These are phyloP conservation scores for Toxotes jaculatrix DNA, from an alignment of 2,113 vertebrate genomes.

Conservation along the genomic window DNA sequence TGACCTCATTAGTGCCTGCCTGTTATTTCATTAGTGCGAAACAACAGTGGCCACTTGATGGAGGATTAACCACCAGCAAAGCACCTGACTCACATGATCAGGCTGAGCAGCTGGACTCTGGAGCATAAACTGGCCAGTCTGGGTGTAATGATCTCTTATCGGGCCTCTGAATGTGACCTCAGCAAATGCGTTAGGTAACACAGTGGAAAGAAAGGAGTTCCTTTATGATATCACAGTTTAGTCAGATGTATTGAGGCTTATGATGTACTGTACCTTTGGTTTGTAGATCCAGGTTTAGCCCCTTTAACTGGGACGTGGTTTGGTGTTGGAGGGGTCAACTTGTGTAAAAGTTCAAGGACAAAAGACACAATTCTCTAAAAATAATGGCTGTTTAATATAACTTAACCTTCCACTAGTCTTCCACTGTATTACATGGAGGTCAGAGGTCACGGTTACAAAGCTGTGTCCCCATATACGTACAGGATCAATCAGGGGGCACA, in stretches of 20 bases:
- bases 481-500: neutral
- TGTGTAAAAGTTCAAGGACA: neutral
- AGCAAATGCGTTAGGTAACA: slow-evolving; percentile 44
- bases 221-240: slow-evolving; percentile 41
- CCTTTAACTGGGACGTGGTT: neutral
- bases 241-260: slow-evolving; percentile 27
- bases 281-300: slow-evolving; percentile 35
- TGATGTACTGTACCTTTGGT: slow-evolving; percentile 8
- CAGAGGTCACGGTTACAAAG: neutral
- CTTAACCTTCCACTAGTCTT: neutral
- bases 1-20: slow-evolving; percentile 28
- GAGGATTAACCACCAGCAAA: slow-evolving; percentile 56
- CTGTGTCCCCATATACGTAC: neutral
- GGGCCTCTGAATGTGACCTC: neutral
- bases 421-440: neutral
- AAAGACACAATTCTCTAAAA: too few species aligned
- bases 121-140: slow-evolving; percentile 4
- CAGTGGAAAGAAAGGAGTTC: neutral
- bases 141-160: neutral
- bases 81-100: slow-evolving; percentile 63
- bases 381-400: too few species aligned
- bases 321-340: neutral
- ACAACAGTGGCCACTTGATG: slow-evolving; percentile 53
- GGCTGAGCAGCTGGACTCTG: slow-evolving; percentile 41
- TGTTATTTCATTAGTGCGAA: slow-evolving; percentile 51